phyloP scores from a whole-genome alignment of 2,797 vertebrate species.

The Bryconaethiops microstoma region DNA sequence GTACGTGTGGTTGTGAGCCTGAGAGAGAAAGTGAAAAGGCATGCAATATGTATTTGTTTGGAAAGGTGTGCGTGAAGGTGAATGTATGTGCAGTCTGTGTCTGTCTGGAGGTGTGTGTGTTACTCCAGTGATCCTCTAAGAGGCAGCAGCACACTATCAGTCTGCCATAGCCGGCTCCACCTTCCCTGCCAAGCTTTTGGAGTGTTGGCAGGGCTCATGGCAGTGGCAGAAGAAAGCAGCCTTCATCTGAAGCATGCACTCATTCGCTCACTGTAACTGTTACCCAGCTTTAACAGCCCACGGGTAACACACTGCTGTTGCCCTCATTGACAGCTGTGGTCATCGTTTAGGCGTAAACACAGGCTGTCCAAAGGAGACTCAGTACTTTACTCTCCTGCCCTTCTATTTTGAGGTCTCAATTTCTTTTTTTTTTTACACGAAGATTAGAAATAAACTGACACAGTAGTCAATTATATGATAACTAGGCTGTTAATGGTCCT shows the following conservation, averaged over 20 bases:
- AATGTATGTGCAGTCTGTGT: background rate
- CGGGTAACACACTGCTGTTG: background rate
- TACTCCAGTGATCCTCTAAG: slow-evolving; percentile 6
- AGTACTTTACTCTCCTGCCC: background rate
- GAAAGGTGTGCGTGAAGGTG: background rate
- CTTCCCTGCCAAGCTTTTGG: background rate
- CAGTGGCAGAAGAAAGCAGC: background rate
- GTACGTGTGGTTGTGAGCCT: background rate
- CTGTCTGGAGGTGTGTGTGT: background rate
- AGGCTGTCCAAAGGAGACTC: background rate
- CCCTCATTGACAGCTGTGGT: background rate
- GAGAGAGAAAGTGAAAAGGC: background rate
- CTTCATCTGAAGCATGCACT: slow-evolving; percentile 1
- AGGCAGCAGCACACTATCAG: slow-evolving; percentile 13
- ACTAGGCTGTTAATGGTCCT: background rate
- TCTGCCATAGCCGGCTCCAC: background rate
- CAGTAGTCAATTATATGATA: background rate
- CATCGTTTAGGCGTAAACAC: background rate
- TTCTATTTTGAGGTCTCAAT: background rate
- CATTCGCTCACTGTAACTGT: background rate
- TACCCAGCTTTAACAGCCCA: slow-evolving; percentile 1
- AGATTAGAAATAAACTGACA: background rate
- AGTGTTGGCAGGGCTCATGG: slow-evolving; percentile 4
- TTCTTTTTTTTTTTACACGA: background rate
- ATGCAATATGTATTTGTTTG: background rate